These are phyloP conservation scores for Hypotaenidia okinawae DNA, from an alignment of 2,797 vertebrate genomes.

Conservation along the genomic window DNA sequence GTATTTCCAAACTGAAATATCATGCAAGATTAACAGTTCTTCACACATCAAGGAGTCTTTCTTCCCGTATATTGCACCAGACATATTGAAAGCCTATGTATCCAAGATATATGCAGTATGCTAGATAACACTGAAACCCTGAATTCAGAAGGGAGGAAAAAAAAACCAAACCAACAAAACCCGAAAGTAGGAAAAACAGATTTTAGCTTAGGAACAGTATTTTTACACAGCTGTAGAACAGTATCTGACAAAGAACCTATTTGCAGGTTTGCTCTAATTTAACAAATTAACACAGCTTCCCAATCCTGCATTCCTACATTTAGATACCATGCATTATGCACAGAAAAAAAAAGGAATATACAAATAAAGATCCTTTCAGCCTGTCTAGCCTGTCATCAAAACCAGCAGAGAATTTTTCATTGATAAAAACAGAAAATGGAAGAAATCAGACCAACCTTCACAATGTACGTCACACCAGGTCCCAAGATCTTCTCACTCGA, in stretches of 20 bases:
- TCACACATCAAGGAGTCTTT: conserved; percentile 6
- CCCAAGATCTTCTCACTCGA: conserved; percentile 95
- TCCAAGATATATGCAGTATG: neutral
- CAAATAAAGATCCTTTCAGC: conserved; percentile 26
- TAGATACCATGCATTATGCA: conserved; percentile 32
- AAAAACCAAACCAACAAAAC: too few species aligned
- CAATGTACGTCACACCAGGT: conserved; percentile 94
- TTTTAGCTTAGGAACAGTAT: conserved; percentile 29
- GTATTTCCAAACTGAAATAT: neutral
- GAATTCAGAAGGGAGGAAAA: neutral
- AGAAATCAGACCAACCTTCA: conserved; percentile 90
- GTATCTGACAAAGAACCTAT: neutral
- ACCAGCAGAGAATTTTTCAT: conserved; percentile 67
- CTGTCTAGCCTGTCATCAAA: conserved; percentile 28
- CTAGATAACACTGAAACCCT: conserved; percentile 4
- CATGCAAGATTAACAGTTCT: conserved; percentile 23
- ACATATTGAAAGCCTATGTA: conserved; percentile 39
- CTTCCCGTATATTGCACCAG: conserved; percentile 13
- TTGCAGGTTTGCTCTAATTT: conserved; percentile 27
- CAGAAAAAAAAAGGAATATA: neutral
- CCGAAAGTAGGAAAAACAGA: neutral
- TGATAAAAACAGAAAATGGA: conserved; percentile 74
- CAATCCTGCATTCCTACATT: conserved; percentile 30
- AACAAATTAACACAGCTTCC: conserved; percentile 41
- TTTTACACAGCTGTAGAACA: conserved; percentile 10